Evolutionary conservation across 37 sponge, comb jelly and placozoan genomes (phyloP).

Genomic region (Chondrosia reniformis): DNA sequence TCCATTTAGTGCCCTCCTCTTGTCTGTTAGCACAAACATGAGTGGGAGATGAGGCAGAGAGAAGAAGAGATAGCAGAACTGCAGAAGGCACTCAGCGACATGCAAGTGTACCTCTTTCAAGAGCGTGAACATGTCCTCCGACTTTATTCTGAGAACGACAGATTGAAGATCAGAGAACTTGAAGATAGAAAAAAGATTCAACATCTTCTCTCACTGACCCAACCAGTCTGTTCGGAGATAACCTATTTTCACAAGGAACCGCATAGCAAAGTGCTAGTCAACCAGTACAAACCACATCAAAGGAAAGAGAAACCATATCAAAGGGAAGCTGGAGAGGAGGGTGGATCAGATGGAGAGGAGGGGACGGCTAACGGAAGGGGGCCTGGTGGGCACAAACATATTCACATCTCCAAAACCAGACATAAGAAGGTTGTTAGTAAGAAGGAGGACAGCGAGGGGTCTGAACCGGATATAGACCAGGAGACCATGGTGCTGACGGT

Average conservation of each 20-base stretch:
- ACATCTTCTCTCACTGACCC: conserved; percentile 85
- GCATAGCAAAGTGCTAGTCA: conserved; percentile 45
- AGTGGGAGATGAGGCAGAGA: conserved; percentile 87
- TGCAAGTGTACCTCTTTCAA: conserved; percentile 97
- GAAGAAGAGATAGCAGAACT: conserved; percentile 94
- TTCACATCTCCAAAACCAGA: background rate
- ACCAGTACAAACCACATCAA: conserved; percentile 42
- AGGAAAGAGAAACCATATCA: background rate
- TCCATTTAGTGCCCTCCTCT: too few relatives aligned
- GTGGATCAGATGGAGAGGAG: background rate
- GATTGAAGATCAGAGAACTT: conserved; percentile 90
- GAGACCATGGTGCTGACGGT: conserved; percentile 79
- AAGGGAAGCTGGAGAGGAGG: background rate
- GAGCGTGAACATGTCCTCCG: conserved; percentile 94
- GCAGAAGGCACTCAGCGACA: conserved; percentile 98
- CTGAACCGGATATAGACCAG: background rate
- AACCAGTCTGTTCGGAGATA: conserved; percentile 37
- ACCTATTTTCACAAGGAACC: conserved; percentile 82
- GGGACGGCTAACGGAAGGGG: conserved; percentile 25
- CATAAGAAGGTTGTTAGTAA: background rate
- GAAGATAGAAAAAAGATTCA: conserved; percentile 94
- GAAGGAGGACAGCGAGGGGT: background rate
- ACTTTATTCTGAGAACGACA: conserved; percentile 95
- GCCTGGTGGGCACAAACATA: conserved; percentile 70
- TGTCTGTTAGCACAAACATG: conserved; percentile 82